These are phyloP conservation scores for Leptopilina clavipes DNA, from an alignment of 1,140 invertebrate species.

Conservation along the genomic window DNA sequence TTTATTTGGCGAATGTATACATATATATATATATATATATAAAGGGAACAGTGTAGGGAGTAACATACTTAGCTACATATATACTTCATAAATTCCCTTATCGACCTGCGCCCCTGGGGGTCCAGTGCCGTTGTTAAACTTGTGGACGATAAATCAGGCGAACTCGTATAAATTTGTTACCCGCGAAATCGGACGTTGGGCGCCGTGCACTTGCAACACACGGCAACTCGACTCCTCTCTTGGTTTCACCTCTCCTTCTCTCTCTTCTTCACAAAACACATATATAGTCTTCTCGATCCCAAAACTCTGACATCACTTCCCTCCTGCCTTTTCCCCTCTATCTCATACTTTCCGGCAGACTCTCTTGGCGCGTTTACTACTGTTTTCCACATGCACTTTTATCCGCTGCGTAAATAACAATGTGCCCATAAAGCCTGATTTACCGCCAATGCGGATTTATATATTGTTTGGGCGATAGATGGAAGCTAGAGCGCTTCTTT, in stretches of 20 bases:
- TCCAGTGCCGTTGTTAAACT: conserved; percentile 68
- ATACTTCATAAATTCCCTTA: conserved; percentile 66
- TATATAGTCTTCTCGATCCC: not conserved
- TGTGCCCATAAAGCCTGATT: conserved; percentile 67
- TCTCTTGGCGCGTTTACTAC: conserved; percentile 61
- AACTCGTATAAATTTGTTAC: conserved; percentile 71
- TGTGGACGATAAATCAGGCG: conserved; percentile 66
- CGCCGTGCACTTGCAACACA: conserved; percentile 46
- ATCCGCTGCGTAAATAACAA: conserved; percentile 70
- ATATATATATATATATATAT: not conserved
- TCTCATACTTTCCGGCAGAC: conserved; percentile 32
- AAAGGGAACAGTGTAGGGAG: not conserved
- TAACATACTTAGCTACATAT: conserved; percentile 42
- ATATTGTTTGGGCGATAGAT: conserved; percentile 58
- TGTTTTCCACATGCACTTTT: conserved; percentile 66
- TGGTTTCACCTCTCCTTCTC: conserved; percentile 36
- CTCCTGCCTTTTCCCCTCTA: no score
- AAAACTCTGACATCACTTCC: not conserved
- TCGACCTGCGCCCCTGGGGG: conserved; percentile 56
- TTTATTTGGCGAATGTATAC: not conserved
- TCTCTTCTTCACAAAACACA: not conserved
- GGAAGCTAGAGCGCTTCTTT: conserved; percentile 5
- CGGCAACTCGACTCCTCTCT: conserved; percentile 44
- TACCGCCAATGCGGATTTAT: conserved; percentile 66
- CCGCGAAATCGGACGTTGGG: conserved; percentile 63